Percentiles rank a stretch among this genome's conserved stretches.
Evolutionary conservation across 2,888 invertebrate genomes (phyloP).

Genomic region (Imbricaverruca yamaguchii): DNA sequence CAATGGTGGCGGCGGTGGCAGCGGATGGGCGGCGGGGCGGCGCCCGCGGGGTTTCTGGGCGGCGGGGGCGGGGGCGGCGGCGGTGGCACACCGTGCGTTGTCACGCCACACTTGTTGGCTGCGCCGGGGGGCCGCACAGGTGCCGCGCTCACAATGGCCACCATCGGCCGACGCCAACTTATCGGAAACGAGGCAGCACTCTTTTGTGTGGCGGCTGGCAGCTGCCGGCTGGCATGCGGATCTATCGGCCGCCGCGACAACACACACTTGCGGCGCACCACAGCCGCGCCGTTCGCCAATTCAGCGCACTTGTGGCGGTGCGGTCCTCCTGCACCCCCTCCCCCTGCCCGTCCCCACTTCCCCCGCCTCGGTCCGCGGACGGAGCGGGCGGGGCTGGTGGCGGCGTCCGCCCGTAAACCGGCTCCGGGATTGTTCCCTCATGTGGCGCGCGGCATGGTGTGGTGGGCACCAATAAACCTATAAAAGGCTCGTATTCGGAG

Average conservation of each 20-base stretch:
- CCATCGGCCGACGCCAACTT: neutral
- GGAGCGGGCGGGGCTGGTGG: too few relatives aligned
- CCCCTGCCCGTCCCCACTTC: too few relatives aligned
- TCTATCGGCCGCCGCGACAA: neutral
- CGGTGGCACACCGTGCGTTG: neutral
- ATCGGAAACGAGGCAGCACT: neutral
- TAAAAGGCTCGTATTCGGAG: too few relatives aligned
- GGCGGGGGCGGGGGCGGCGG: neutral
- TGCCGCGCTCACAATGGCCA: neutral
- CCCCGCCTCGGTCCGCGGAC: too few relatives aligned
- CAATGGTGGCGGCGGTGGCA: neutral
- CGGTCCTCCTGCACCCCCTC: neutral
- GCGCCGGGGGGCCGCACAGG: neutral
- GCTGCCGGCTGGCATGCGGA: neutral
- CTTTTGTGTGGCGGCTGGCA: neutral
- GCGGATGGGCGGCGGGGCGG: too few relatives aligned
- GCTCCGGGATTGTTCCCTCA: too few relatives aligned
- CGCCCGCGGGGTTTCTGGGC: too few relatives aligned
- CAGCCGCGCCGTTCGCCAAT: too few relatives aligned
- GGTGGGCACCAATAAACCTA: too few relatives aligned
- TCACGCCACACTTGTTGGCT: neutral
- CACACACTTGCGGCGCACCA: too few relatives aligned
- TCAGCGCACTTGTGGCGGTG: neutral
- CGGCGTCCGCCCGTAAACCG: too few relatives aligned
- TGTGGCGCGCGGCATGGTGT: too few relatives aligned